Percentiles rank a stretch among this genome's conserved stretches.
Evolutionary conservation across 2,797 vertebrate genomes (phyloP).

Genomic region (Sebastes trivittatus): DNA sequence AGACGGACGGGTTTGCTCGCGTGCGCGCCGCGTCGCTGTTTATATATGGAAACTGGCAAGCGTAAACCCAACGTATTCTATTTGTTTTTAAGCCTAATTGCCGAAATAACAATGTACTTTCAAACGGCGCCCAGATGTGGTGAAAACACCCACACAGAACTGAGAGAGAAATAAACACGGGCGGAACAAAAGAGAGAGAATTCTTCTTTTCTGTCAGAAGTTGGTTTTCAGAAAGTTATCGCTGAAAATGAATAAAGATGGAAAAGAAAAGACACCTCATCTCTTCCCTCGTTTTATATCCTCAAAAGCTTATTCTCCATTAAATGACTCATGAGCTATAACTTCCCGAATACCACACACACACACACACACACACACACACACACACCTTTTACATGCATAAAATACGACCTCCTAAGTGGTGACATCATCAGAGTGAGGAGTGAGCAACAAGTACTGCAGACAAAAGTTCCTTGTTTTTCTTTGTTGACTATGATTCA

Average conservation of each 20-base stretch:
- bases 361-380: constrained; percentile 2
- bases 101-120: constrained; percentile 73
- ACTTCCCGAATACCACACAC: background rate
- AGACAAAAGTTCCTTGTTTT: constrained; percentile 1
- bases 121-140: constrained; percentile 71
- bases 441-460: background rate
- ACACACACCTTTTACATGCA: background rate
- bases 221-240: constrained; percentile 26
- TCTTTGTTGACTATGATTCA: constrained; percentile 22
- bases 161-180: background rate
- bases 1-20: background rate
- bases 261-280: background rate
- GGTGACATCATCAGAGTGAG: constrained; percentile 21
- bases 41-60: constrained; percentile 42
- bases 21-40: constrained; percentile 14
- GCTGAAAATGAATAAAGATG: background rate
- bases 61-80: constrained; percentile 49
- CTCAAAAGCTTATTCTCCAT: constrained; percentile 2
- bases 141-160: constrained; percentile 58
- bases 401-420: background rate
- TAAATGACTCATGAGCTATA: constrained; percentile 9
- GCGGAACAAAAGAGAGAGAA: background rate
- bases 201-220: background rate
- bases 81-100: constrained; percentile 72
- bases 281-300: background rate